Evolutionary conservation across 1,140 invertebrate species (phyloP).

Genomic region (Macrocentrus cingulum): DNA sequence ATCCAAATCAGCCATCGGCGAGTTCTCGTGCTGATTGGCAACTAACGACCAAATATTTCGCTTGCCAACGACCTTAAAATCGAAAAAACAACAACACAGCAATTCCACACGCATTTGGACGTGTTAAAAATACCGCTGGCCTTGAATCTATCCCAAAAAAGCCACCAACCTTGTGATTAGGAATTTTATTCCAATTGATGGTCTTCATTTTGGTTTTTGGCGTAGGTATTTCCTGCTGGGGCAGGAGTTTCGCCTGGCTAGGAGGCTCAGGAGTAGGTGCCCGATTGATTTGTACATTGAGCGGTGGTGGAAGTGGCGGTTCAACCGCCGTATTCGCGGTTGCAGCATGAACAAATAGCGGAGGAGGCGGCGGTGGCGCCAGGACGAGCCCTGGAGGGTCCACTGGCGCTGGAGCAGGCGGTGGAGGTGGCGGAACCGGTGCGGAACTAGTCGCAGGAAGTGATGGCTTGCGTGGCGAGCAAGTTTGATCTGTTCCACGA

Average conservation of each 20-base stretch:
- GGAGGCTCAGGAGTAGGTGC: slow-evolving; percentile 49
- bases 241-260: slow-evolving; percentile 62
- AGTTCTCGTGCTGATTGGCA: slow-evolving; percentile 80
- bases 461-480: slow-evolving; percentile 48
- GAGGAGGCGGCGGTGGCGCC: slow-evolving; percentile 53
- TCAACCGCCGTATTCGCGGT: slow-evolving; percentile 43
- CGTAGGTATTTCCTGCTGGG: slow-evolving; percentile 83
- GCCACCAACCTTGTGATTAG: slow-evolving; percentile 72
- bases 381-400: slow-evolving; percentile 46
- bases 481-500: slow-evolving; percentile 49
- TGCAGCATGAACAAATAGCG: slow-evolving; percentile 50
- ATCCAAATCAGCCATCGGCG: slow-evolving; percentile 77
- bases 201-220: slow-evolving; percentile 94
- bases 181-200: slow-evolving; percentile 93
- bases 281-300: slow-evolving; percentile 46
- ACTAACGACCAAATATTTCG: slow-evolving; percentile 93
- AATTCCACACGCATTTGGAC: slow-evolving; percentile 27
- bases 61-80: slow-evolving; percentile 71
- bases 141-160: slow-evolving; percentile 19
- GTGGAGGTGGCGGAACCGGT: slow-evolving; percentile 34
- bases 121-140: slow-evolving; percentile 29
- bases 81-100: slow-evolving; percentile 13
- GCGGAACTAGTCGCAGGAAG: slow-evolving; percentile 37
- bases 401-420: slow-evolving; percentile 48
- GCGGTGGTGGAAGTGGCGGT: slow-evolving; percentile 50